These are phyloP conservation scores for Anneissia japonica DNA, from an alignment of 35 echinoderm and acorn worm species.

Conservation along the genomic window DNA sequence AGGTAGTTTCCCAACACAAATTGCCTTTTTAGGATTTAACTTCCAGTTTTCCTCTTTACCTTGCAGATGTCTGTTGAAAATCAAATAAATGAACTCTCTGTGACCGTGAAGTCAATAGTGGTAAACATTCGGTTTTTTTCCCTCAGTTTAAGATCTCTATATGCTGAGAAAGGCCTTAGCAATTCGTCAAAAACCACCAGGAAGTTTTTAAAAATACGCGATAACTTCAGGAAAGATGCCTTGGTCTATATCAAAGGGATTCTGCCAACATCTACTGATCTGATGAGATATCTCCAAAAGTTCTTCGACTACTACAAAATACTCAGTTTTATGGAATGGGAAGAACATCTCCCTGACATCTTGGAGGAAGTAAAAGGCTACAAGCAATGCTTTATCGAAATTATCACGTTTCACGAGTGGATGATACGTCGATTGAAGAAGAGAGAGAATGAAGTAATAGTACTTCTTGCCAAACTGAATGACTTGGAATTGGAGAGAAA, in stretches of 20 bases:
- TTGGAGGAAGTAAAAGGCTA: slow-evolving; percentile 16
- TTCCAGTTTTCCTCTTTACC: too few species aligned
- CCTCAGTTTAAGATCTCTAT: slow-evolving; percentile 9
- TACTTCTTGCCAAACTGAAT: neutral
- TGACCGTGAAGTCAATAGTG: neutral
- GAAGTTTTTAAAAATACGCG: slow-evolving; percentile 3
- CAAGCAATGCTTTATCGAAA: slow-evolving; percentile 2
- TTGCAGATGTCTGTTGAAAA: too few species aligned
- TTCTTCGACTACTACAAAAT: slow-evolving; percentile 15
- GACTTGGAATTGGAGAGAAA: neutral
- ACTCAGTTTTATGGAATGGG: slow-evolving; percentile 7
- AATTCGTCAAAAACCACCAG: neutral
- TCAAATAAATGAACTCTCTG: neutral
- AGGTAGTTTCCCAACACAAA: too few species aligned
- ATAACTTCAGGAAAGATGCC: slow-evolving; percentile 1
- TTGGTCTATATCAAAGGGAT: slow-evolving; percentile 16
- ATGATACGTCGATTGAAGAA: neutral
- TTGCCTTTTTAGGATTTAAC: too few species aligned
- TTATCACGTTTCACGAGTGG: slow-evolving; percentile 2
- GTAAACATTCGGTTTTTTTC: slow-evolving; percentile 2
- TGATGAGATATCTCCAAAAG: neutral
- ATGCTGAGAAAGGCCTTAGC: neutral
- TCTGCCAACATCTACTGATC: neutral
- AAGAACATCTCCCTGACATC: neutral
- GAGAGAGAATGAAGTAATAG: slow-evolving; percentile 4